Conservation (phyloP, 2,797 vertebrate genomes). For the Platyrinchus mystaceus region DNA sequence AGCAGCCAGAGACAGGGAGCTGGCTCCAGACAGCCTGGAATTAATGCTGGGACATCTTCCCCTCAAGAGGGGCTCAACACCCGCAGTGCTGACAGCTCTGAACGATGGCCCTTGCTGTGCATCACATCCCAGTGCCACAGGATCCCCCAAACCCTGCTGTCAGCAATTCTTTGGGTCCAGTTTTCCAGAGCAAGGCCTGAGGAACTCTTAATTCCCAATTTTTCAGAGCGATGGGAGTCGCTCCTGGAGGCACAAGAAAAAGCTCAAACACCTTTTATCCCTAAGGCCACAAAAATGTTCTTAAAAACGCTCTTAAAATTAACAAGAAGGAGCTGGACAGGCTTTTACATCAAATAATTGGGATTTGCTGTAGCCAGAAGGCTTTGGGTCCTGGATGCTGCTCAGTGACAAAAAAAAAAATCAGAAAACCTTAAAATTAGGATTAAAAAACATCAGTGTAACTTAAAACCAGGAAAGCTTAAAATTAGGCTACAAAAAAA, state of each 20-base stretch:
- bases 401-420: not conserved
- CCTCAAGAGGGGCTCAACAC: not conserved
- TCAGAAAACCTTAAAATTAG: not conserved
- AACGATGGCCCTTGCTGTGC: not conserved
- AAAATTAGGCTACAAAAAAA: not conserved
- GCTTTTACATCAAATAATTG: not conserved
- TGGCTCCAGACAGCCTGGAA: not conserved
- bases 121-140: not conserved
- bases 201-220: not conserved
- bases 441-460: not conserved
- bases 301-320: not conserved
- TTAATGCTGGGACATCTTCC: rapidly evolving
- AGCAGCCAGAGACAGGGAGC: not conserved
- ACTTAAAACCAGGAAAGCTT: not conserved
- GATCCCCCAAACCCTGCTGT: not conserved
- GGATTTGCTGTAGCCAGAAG: not conserved
- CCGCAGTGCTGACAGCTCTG: not conserved
- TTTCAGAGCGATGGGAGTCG: not conserved
- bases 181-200: not conserved
- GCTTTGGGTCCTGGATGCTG: not conserved
- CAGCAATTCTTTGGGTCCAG: not conserved
- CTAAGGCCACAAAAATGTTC: not conserved
- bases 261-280: not conserved
- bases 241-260: not conserved
- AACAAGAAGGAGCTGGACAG: not conserved